Evolutionary conservation across 2,797 vertebrate genomes (phyloP).

Genomic region (Acipenser oxyrinchus): DNA sequence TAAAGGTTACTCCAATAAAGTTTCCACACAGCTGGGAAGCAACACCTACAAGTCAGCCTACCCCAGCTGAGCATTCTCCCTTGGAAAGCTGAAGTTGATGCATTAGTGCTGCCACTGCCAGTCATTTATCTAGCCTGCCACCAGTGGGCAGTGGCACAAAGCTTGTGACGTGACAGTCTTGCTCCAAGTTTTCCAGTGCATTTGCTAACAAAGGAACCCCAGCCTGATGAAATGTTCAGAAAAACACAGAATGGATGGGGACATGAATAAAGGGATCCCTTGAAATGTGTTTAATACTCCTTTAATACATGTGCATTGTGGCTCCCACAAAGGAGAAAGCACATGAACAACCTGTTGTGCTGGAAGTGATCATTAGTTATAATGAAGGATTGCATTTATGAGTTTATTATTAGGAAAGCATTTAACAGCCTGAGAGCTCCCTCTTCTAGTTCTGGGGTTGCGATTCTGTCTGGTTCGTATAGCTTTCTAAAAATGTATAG

Average conservation of each 20-base stretch:
- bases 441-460: not conserved
- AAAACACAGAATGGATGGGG: not conserved
- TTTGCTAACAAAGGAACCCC: conserved; percentile 9
- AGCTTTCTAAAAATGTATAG: not conserved
- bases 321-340: not conserved
- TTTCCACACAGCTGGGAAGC: conserved; percentile 7
- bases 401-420: not conserved
- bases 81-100: conserved; percentile 8
- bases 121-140: conserved; percentile 64
- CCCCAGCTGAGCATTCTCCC: not conserved
- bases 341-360: not conserved
- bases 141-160: conserved; percentile 72
- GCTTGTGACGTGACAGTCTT: conserved; percentile 36
- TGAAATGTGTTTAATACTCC: conserved; percentile 6
- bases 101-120: conserved; percentile 31
- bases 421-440: not conserved
- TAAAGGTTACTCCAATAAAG: conserved; percentile 45
- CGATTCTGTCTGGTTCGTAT: not conserved
- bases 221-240: conserved; percentile 4
- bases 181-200: conserved; percentile 13
- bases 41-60: not conserved
- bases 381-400: conserved; percentile 1
- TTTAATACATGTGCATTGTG: conserved; percentile 5
- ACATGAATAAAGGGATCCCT: conserved; percentile 3
- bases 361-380: not conserved